phyloP scores from a whole-genome alignment of 2,888 invertebrate species.

The Formica aserva region DNA sequence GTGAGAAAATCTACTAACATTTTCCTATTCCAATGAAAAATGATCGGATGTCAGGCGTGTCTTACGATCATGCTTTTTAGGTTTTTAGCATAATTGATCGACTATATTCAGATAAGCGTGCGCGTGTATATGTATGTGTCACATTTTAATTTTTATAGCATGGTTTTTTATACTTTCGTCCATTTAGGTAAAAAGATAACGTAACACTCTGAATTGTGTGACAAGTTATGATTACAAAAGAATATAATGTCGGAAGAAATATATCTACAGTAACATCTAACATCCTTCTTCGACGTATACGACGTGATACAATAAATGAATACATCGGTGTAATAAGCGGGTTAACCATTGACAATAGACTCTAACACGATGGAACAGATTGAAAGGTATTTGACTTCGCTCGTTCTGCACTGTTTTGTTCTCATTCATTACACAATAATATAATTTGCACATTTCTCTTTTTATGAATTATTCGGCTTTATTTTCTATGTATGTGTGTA shows the following conservation, averaged over 20 bases:
- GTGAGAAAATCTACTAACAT: background rate
- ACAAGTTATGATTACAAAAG: background rate
- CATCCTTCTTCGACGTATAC: background rate
- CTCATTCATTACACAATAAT: background rate
- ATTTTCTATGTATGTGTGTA: background rate
- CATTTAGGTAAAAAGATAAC: slow-evolving; percentile 29
- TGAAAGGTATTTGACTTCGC: slow-evolving; percentile 34
- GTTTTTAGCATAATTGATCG: background rate
- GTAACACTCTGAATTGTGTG: background rate
- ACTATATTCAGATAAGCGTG: slow-evolving; percentile 5
- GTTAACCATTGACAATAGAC: slow-evolving; percentile 62
- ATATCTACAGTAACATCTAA: slow-evolving; percentile 12
- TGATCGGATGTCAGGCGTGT: background rate
- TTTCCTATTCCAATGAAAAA: background rate
- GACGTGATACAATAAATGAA: slow-evolving; percentile 25
- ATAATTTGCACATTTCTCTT: background rate
- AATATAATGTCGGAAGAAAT: background rate
- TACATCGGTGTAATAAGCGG: slow-evolving; percentile 19
- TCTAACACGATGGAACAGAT: slow-evolving; percentile 49
- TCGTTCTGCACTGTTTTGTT: slow-evolving; percentile 12
- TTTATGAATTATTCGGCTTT: background rate
- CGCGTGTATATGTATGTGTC: background rate
- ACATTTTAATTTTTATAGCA: background rate
- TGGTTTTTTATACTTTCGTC: background rate
- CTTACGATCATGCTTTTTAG: background rate